Percentiles rank a stretch among this genome's conserved stretches.
phyloP scores from a whole-genome alignment of 2,888 invertebrate species.

The Eupsilia transversa region DNA sequence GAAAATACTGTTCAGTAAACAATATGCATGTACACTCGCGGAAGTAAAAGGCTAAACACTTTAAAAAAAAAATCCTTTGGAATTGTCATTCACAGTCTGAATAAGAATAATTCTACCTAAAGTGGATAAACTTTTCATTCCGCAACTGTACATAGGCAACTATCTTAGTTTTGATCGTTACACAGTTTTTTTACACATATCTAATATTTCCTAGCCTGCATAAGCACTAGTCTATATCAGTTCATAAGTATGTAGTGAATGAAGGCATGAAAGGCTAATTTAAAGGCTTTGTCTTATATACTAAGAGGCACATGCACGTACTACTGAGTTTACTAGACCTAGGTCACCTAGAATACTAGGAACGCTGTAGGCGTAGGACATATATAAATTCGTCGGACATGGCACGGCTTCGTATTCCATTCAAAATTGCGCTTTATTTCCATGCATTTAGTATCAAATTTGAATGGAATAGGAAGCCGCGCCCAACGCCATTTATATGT shows the following conservation, averaged over 20 bases:
- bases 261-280: constrained; percentile 39
- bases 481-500: too few relatives aligned
- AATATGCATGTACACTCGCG: neutral
- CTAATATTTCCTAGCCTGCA: constrained; percentile 1
- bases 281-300: constrained; percentile 41
- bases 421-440: too few relatives aligned
- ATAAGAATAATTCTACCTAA: neutral
- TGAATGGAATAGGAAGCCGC: too few relatives aligned
- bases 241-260: constrained; percentile 37
- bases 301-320: constrained; percentile 50
- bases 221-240: constrained; percentile 39
- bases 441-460: too few relatives aligned
- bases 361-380: too few relatives aligned
- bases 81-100: neutral
- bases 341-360: constrained; percentile 22
- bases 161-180: neutral
- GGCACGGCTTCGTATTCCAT: too few relatives aligned
- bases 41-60: neutral
- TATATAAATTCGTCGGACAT: too few relatives aligned
- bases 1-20: constrained; percentile 32
- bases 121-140: neutral
- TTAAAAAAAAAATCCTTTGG: neutral
- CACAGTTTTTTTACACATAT: constrained; percentile 5
- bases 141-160: neutral
- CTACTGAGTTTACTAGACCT: constrained; percentile 43